phyloP scores from a whole-genome alignment of 2,888 invertebrate genomes.

The Trissolcus brochymenae region DNA sequence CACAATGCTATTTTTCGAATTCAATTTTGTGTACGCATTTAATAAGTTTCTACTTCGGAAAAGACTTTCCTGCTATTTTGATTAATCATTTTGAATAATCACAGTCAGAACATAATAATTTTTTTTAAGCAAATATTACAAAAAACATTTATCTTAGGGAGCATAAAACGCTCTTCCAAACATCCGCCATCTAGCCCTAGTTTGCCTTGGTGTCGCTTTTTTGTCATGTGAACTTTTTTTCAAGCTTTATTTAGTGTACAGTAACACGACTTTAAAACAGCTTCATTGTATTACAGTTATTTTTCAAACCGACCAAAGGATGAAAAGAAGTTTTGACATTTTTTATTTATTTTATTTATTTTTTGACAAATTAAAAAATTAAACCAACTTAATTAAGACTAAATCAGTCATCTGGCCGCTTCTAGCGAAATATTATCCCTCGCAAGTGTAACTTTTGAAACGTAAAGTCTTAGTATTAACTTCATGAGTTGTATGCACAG shows the following conservation, averaged over 20 bases:
- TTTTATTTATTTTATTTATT: too few relatives aligned
- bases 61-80: background rate
- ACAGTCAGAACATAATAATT: conserved; percentile 3
- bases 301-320: too few relatives aligned
- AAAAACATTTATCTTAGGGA: background rate
- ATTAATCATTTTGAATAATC: background rate
- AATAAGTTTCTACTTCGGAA: background rate
- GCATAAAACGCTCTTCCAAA: conserved; percentile 1
- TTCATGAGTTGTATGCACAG: conserved; percentile 36
- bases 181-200: background rate
- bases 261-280: background rate
- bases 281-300: too few relatives aligned
- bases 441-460: conserved; percentile 16
- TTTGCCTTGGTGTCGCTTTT: background rate
- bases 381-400: too few relatives aligned
- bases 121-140: background rate
- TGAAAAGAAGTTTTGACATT: too few relatives aligned
- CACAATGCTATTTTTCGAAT: too few relatives aligned
- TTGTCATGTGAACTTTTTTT: background rate
- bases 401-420: background rate
- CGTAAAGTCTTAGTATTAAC: conserved; percentile 29
- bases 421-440: conserved; percentile 34
- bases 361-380: too few relatives aligned
- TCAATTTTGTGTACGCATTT: background rate
- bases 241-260: background rate